Evolutionary conservation across 2,797 vertebrate genomes (phyloP), one percentile per base, ranked within the genome.

Genomic region (Megaceryle alcyon): DNA sequence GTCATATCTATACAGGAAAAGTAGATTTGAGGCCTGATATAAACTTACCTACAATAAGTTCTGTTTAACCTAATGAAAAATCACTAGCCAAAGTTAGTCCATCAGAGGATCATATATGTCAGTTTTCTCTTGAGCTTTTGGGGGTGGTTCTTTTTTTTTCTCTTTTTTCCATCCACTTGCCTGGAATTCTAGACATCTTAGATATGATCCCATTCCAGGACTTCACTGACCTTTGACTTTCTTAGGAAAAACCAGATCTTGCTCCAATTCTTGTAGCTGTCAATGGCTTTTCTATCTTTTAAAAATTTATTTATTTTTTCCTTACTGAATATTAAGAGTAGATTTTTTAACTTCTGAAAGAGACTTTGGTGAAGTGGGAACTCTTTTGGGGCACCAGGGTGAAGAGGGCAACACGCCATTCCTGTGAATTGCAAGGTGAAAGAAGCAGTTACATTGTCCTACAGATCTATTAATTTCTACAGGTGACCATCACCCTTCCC

Each of bases 391-490:
- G 14, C 5, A 12, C 18, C 54, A 20, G 13, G 29, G 8, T 72
- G 9, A 92, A 73, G 48, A 64, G 28, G 15, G 70, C 43, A 91
- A 69, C 9, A 41, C 0, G 0, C 2, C 3, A 23, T 43, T 76
- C 26, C 17, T 49, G 33, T 20, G 26, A 91, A 54, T 6, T 51
- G 4, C 54, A 94, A 91, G 73, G 46, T 86, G 80, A 94, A 91
- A 94, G 61, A 68, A 77, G 31, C 35, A 81, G 61, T 64, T 72
- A 39, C 1, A 2, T 31, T 78, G 29, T 76, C 54, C 66, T 92
- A 49, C 65, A 79, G 80, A 65, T 26, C 61, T 65, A 86, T 65
- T 92, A 81, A 86, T 95, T 90, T 63, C 57, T 77, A 73, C 63
- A 70, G 51, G 70, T 92, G 56, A 76, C 77, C 69, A 78, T 51